Evolutionary conservation across 2,888 invertebrate species (phyloP).

Genomic region (Dexiosoma caninum): DNA sequence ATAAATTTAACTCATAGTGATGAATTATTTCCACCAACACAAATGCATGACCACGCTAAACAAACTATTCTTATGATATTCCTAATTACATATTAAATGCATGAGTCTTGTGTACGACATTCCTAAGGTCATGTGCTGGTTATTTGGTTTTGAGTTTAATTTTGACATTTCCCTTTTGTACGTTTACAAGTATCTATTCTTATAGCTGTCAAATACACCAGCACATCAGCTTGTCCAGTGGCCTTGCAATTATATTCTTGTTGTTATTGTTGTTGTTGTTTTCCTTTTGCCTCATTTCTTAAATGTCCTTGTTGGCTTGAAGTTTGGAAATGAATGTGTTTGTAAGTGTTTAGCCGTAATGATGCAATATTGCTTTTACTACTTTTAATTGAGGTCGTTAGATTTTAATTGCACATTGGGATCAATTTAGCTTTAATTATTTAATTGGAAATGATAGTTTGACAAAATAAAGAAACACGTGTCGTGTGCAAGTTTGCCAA

Average conservation of each 20-base stretch:
- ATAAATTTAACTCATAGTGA: background rate
- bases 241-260: conserved; percentile 29
- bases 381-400: no score
- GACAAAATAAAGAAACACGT: no score
- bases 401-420: conserved; percentile 51
- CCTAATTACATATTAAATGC: conserved; percentile 48
- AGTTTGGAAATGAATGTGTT: background rate
- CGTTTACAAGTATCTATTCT: background rate
- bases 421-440: conserved; percentile 35
- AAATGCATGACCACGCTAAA: background rate
- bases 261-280: no score
- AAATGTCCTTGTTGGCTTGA: conserved; percentile 42
- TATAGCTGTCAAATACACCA: conserved; percentile 48
- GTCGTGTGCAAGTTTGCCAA: no score
- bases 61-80: conserved; percentile 21
- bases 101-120: conserved; percentile 10
- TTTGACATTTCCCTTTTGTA: conserved; percentile 20
- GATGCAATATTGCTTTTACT: conserved; percentile 30
- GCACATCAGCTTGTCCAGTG: conserved; percentile 51
- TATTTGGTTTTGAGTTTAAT: conserved; percentile 34
- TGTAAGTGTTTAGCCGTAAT: conserved; percentile 6
- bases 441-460: background rate
- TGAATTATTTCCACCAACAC: background rate
- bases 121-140: conserved; percentile 39
- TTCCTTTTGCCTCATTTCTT: background rate